A percentile compares a stretch with the other conserved stretches of the same genome.
phyloP scores from a whole-genome alignment of 1,140 invertebrate species.

The Plectrocnemia conspersa region DNA sequence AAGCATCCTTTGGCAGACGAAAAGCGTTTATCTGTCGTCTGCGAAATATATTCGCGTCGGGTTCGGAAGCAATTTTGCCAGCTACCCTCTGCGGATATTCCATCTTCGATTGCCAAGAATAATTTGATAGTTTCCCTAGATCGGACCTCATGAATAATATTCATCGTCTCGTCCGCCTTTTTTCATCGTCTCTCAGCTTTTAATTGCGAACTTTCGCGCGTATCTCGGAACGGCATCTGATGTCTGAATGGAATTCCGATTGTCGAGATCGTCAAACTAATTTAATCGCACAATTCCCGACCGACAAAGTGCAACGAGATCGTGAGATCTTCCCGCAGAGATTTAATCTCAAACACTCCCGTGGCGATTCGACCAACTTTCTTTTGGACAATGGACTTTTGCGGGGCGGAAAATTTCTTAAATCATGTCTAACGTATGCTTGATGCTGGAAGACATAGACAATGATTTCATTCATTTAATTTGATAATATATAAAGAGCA shows the following conservation, averaged over 20 bases:
- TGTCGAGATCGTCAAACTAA: conserved; percentile 19
- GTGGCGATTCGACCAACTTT: conserved; percentile 1
- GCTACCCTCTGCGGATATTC: background rate
- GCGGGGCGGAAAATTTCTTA: no score
- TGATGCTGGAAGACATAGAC: no score
- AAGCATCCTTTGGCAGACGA: no score
- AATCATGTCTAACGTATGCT: no score
- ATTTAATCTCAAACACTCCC: conserved; percentile 3
- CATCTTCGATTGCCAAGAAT: background rate
- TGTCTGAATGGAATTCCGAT: conserved; percentile 18
- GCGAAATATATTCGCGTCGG: no score
- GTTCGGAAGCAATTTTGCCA: background rate
- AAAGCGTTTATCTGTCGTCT: no score
- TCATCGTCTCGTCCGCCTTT: conserved; percentile 1
- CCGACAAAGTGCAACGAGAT: conserved; percentile 9
- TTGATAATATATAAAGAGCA: no score
- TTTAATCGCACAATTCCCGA: conserved; percentile 23
- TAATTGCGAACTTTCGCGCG: conserved; percentile 2
- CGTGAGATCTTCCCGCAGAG: background rate
- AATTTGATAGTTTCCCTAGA: conserved; percentile 5
- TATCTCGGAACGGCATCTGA: conserved; percentile 9
- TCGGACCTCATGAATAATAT: conserved; percentile 4
- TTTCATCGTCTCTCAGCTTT: background rate
- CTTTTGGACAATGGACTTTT: no score
- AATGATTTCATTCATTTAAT: no score